These are phyloP conservation scores for Corythornis vintsioides DNA, from an alignment of 2,113 vertebrate genomes.

Conservation along the genomic window DNA sequence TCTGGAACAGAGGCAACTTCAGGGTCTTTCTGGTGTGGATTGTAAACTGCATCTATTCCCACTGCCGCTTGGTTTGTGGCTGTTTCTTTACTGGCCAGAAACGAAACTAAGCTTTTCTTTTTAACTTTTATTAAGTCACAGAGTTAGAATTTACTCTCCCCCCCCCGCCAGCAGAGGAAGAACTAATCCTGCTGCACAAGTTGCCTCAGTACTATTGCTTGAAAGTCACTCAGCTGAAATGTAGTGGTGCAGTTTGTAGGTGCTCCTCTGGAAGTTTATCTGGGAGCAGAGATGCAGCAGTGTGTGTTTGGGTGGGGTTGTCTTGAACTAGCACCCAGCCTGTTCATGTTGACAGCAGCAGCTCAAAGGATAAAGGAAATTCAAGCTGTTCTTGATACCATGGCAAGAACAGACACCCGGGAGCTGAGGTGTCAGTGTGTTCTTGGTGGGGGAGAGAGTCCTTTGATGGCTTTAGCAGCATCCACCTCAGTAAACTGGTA, in stretches of 20 bases:
- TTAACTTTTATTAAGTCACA: background rate
- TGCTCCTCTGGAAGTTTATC: background rate
- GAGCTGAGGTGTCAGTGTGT: fast-evolving
- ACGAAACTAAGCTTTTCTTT: background rate
- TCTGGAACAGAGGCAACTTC: background rate
- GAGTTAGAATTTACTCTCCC: background rate
- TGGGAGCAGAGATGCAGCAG: background rate
- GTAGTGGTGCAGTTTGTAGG: fast-evolving
- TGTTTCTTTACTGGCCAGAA: background rate
- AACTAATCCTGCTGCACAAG: background rate
- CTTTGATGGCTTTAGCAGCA: fast-evolving
- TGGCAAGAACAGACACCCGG: fast-evolving
- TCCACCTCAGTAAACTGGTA: too few relatives aligned
- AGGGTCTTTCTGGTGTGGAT: background rate
- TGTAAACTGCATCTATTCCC: background rate
- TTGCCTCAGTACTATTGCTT: background rate
- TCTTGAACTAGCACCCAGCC: fast-evolving
- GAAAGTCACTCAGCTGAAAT: background rate
- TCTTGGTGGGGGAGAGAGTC: too few relatives aligned
- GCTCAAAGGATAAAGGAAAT: background rate
- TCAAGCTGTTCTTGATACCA: background rate
- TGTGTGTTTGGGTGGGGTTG: fast-evolving
- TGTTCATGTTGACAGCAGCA: background rate
- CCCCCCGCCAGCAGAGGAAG: background rate
- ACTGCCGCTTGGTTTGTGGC: background rate